Evolutionary conservation across 2,113 vertebrate genomes (phyloP), one percentile per base, ranked within the genome.

Genomic region (Vulpes lagopus): DNA sequence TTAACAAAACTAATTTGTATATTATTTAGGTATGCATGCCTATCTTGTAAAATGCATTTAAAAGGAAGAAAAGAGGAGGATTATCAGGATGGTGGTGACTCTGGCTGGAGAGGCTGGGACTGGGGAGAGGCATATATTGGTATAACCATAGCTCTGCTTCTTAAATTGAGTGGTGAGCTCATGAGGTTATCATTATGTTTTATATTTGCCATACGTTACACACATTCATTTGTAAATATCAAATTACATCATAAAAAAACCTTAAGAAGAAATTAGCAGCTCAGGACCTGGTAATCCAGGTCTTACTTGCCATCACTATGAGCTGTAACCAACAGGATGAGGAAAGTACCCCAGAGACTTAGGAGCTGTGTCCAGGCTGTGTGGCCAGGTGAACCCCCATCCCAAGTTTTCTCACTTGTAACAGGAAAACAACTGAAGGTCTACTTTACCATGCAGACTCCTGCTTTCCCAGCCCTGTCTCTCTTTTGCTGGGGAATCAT

Each of bases 381-480:
- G 25, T 1, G 8, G 15, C 38, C n/a, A 19, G 69, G 51, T 38
- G 88, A 4, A 62, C 51, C 3, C 6, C n/a, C 30, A 2, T 3
- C 5, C 55, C 22, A 0, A 0, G 27, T 6, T 19, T 89, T 23
- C 69, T 83, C 17, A 11, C 27, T 8, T 82, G 62, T 20, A 32
- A 35, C 43, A 51, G 49, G 67, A 15, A 23, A 22, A 35, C 76
- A 10, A 16, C 3, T 0, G 3, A 80, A 10, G 5, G 1, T 12
- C 49, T 3, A n/a, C 30, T 57, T 16, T 22, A 0, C 22, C 78
- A 35, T 0, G 38, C 4, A 49, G 57, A 25, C 0, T 0, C 55
- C 23, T 32, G 43, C 57, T 19, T 38, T 51, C 73, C 53, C 6
- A 12, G 35, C 35, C 43, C 43, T 22, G 6, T 25, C 59, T 20